phyloP scores from a whole-genome alignment of 2,113 vertebrate species.

The Dicentrarchus labrax region DNA sequence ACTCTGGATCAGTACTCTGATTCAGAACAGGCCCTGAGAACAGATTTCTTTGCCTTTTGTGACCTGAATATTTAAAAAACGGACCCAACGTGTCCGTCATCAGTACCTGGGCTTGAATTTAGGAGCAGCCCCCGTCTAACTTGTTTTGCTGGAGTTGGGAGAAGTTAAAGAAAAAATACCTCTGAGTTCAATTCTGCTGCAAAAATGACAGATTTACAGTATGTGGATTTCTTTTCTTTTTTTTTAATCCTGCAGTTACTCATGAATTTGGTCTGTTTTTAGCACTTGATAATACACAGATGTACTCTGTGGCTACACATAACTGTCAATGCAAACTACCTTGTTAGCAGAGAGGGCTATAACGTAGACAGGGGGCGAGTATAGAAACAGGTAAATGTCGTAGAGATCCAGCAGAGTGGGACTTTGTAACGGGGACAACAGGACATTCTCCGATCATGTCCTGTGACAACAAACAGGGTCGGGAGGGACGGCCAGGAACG shows the following conservation, averaged over 20 bases:
- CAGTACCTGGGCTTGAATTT: slow-evolving; percentile 3
- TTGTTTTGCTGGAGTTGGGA: neutral
- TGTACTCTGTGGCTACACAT: slow-evolving; percentile 4
- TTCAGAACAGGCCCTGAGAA: neutral
- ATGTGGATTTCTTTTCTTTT: neutral
- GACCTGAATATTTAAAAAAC: neutral
- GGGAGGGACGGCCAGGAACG: neutral
- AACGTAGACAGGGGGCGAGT: neutral
- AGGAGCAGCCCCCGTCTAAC: neutral
- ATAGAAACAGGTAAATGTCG: slow-evolving; percentile 1
- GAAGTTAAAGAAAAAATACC: slow-evolving; percentile 9
- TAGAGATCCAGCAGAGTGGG: slow-evolving; percentile 2
- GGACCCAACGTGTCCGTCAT: neutral
- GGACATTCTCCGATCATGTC: fast-evolving
- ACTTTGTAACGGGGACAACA: slow-evolving; percentile 3
- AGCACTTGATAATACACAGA: slow-evolving; percentile 13
- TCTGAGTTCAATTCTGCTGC: slow-evolving; percentile 12
- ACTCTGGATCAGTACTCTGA: neutral
- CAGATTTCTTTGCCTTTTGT: neutral
- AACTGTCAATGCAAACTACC: slow-evolving; percentile 36
- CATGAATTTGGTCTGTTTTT: slow-evolving; percentile 14
- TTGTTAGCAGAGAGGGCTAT: slow-evolving; percentile 21
- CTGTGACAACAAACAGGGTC: neutral
- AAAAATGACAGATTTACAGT: neutral
- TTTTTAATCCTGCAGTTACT: neutral